Evolutionary conservation across 2,797 vertebrate genomes (phyloP), one percentile per base, ranked within the genome.

Genomic region (Paguma larvata): DNA sequence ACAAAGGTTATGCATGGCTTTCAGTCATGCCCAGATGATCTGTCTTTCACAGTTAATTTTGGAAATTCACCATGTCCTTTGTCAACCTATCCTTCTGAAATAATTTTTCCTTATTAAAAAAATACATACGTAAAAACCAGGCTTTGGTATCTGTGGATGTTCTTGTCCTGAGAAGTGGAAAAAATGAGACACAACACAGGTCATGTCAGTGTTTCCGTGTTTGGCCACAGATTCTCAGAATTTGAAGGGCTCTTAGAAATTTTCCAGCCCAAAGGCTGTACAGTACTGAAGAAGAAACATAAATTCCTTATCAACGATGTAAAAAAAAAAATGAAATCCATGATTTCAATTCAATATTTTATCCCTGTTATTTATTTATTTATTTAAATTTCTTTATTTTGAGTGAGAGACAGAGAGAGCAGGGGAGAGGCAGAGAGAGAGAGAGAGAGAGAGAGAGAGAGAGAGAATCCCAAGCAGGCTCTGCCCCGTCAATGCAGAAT

Each of bases 1-100:
- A 1, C 97, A 98, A 98, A 98, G 98, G 98, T 98, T 98, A 98
- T 0, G 2, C 63, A n/a, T 79, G 75, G 96, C 97, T 98, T 97
- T 98, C 97, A 98, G 98, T 98, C 89, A 98, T 97, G 95, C 96
- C 91, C 73, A 84, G 91, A 95, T 97, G 94, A 97, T 98, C 95
- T 59, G 83, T 62, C 97, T 97, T 98, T 96, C 97, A 79, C 78
- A 97, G 97, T 90, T 98, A 97, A 98, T 98, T 98, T 91, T 97
- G 97, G 97, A 98, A 98, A 96, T 95, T 95, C 8, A 82, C 34
- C 89, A 56, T 32, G 62, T 68, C 97, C 67, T 79, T 98, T 90
- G 90, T 97, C 98, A 97, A 96, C 67, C 95, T 87, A 83, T 48
- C 85, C 46, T 97, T 94, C 70, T 80, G 68, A 97, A 92, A 78